These are phyloP conservation scores for Bellardia bayeri DNA, from an alignment of 2,888 invertebrate species.

Conservation along the genomic window DNA sequence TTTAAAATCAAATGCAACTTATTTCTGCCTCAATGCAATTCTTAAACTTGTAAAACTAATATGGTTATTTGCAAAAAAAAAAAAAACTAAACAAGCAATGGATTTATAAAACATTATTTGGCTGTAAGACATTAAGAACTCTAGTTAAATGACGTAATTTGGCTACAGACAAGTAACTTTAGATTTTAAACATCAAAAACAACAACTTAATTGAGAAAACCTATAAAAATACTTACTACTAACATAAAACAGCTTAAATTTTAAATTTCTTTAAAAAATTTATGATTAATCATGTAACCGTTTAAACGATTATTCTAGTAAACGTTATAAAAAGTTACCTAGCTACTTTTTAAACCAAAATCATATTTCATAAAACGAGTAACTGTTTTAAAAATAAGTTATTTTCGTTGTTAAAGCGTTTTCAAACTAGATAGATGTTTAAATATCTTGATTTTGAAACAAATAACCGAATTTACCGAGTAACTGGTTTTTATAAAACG, in stretches of 20 bases:
- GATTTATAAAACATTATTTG: constrained; percentile 29
- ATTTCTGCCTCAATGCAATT: constrained; percentile 43
- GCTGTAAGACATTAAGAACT: constrained; percentile 15
- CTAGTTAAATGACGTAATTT: constrained; percentile 35
- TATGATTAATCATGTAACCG: constrained; percentile 3
- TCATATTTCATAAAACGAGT: too few relatives aligned
- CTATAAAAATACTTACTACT: background rate
- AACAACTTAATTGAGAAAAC: background rate
- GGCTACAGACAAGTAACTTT: background rate
- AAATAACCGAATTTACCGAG: too few relatives aligned
- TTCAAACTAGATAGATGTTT: too few relatives aligned
- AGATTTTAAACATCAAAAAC: background rate
- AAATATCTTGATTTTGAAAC: too few relatives aligned
- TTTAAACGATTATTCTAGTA: background rate
- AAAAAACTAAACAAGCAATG: constrained; percentile 38
- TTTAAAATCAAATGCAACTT: constrained; percentile 31
- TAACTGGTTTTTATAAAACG: too few relatives aligned
- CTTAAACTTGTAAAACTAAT: constrained; percentile 44
- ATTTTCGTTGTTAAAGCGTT: too few relatives aligned
- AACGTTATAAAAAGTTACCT: too few relatives aligned
- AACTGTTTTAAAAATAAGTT: too few relatives aligned
- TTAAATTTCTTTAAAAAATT: background rate
- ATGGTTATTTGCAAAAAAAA: constrained; percentile 52
- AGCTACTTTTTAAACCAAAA: too few relatives aligned
- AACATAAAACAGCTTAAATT: background rate